Conservation (phyloP, 2,113 vertebrate genomes). For the Podarcis cretensis region DNA sequence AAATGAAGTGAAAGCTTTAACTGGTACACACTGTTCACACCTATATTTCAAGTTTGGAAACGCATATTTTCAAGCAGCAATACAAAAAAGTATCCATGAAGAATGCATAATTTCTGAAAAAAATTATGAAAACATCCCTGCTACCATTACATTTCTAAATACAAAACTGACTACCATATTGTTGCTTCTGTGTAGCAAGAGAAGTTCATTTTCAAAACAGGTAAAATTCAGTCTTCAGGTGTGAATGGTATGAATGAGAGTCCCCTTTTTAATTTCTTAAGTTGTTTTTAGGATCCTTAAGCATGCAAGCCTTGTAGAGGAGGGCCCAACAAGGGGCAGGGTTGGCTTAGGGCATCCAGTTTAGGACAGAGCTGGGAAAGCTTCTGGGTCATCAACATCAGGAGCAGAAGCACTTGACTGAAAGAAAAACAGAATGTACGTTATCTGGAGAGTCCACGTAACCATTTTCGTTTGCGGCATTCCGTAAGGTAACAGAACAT, state of each 20-base stretch:
- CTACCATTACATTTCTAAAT: constrained; percentile 98
- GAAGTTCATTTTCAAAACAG: constrained; percentile 98
- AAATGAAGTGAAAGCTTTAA: constrained; percentile 86
- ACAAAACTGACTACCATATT: constrained; percentile 99
- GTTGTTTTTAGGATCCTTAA: constrained; percentile 95
- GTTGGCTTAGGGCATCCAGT: constrained; percentile 84
- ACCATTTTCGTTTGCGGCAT: neutral
- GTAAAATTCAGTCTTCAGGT: constrained; percentile 96
- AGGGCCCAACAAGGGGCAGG: constrained; percentile 84
- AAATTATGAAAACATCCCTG: constrained; percentile 99
- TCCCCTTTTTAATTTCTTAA: constrained; percentile 87
- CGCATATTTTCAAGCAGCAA: constrained; percentile 97
- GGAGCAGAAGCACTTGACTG: constrained; percentile 94
- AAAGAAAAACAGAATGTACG: constrained; percentile 55
- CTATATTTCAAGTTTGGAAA: constrained; percentile 96
- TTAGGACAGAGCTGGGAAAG: constrained; percentile 97
- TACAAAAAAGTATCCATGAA: constrained; percentile 97
- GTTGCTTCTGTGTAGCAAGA: constrained; percentile 99
- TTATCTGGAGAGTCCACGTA: neutral
- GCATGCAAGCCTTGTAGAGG: constrained; percentile 99
- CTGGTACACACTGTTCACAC: constrained; percentile 92
- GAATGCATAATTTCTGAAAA: constrained; percentile 95
- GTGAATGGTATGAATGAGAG: constrained; percentile 95
- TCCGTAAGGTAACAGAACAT: neutral
- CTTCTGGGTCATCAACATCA: constrained; percentile 98